Evolutionary conservation across 2,888 invertebrate genomes (phyloP).

Genomic region (Hydrotaea diabolus): DNA sequence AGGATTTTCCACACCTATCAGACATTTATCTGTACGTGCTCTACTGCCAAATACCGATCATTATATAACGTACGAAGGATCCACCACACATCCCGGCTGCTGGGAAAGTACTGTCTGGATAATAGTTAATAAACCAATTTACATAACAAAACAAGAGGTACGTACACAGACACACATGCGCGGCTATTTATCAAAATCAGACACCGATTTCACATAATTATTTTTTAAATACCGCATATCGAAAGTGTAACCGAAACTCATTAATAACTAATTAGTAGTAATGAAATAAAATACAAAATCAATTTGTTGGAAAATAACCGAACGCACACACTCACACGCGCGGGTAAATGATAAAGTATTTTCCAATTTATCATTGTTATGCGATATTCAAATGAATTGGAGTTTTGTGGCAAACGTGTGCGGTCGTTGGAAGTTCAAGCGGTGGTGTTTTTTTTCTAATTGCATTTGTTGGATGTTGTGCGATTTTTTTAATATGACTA

Average conservation of each 20-base stretch:
- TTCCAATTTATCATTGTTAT: background rate
- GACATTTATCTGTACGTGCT: constrained; percentile 91
- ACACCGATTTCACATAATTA: too few species aligned
- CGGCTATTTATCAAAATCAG: too few species aligned
- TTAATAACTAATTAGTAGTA: constrained; percentile 18
- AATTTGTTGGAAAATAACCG: constrained; percentile 6
- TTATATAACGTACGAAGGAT: constrained; percentile 99
- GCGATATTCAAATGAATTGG: background rate
- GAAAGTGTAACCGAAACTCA: background rate
- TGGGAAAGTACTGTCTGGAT: constrained; percentile 99
- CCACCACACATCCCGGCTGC: constrained; percentile 98
- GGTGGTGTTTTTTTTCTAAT: background rate
- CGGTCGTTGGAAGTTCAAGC: background rate
- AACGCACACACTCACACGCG: background rate
- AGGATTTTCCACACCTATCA: constrained; percentile 92
- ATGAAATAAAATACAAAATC: constrained; percentile 2
- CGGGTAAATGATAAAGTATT: background rate
- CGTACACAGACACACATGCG: constrained; percentile 33
- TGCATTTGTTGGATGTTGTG: background rate
- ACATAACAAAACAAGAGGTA: constrained; percentile 97
- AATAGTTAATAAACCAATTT: constrained; percentile 98
- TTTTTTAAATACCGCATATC: background rate
- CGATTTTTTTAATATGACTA: too few species aligned
- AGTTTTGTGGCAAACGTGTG: background rate
- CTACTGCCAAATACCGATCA: constrained; percentile 95